Conservation (phyloP, 2,797 vertebrate genomes). For the Ptychadena robeensis region DNA sequence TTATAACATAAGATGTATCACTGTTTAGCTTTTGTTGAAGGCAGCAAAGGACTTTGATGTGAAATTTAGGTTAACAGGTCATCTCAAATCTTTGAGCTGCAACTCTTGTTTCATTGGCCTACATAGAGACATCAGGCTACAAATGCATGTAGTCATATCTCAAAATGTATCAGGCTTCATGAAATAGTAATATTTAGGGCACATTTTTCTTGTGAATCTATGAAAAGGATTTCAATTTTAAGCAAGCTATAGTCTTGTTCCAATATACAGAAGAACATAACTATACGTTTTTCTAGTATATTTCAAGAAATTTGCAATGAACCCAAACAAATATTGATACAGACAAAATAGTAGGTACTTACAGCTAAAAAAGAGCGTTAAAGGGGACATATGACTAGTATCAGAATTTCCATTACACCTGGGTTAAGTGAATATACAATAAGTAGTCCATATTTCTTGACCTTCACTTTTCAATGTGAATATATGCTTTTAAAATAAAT, state of each 20-base stretch:
- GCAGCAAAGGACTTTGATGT: conserved; percentile 62
- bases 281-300: neutral
- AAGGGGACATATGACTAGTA: too few relatives aligned
- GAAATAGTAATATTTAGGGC: conserved; percentile 42
- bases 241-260: neutral
- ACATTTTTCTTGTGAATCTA: conserved; percentile 30
- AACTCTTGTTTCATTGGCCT: conserved; percentile 58
- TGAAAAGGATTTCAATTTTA: neutral
- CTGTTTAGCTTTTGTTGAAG: conserved; percentile 33
- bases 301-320: neutral
- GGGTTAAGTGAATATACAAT: too few relatives aligned
- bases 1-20: conserved; percentile 16
- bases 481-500: too few relatives aligned
- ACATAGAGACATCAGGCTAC: conserved; percentile 57
- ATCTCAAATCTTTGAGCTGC: conserved; percentile 58
- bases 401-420: too few relatives aligned
- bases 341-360: neutral
- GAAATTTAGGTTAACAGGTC: conserved; percentile 65
- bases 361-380: too few relatives aligned
- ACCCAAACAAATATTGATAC: neutral
- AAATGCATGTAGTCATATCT: conserved; percentile 42
- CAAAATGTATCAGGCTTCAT: conserved; percentile 40
- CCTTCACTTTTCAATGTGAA: too few relatives aligned
- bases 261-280: neutral
- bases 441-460: too few relatives aligned